These are phyloP conservation scores for Prorops nasuta DNA, from an alignment of 1,140 invertebrate species.

Conservation along the genomic window DNA sequence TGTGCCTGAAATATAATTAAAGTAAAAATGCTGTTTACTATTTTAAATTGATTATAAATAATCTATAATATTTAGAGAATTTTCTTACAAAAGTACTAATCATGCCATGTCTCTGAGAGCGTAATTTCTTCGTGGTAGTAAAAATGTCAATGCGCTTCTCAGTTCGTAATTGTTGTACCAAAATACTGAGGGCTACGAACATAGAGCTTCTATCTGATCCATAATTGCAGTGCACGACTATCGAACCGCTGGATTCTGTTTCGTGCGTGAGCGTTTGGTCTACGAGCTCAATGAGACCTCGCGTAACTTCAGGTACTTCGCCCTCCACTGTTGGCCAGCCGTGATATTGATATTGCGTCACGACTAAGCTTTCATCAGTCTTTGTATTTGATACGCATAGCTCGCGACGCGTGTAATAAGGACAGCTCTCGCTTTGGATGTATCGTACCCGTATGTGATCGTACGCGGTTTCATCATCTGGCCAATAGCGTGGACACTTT, in stretches of 20 bases:
- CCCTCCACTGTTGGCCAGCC: constrained; percentile 85
- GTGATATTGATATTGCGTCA: constrained; percentile 85
- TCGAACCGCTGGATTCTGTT: constrained; percentile 60
- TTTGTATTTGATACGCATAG: constrained; percentile 76
- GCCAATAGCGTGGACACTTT: constrained; percentile 90
- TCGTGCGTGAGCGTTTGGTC: constrained; percentile 65
- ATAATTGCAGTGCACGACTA: constrained; percentile 80
- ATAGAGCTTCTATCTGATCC: constrained; percentile 86
- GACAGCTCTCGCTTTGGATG: constrained; percentile 82
- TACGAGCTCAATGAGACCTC: constrained; percentile 78
- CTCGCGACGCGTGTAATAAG: constrained; percentile 81
- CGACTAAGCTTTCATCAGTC: constrained; percentile 67
- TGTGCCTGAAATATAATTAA: constrained; percentile 72
- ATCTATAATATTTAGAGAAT: constrained; percentile 2
- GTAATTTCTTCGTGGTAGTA: constrained; percentile 76
- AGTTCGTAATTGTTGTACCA: constrained; percentile 77
- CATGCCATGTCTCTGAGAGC: constrained; percentile 79
- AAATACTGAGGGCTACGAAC: constrained; percentile 82
- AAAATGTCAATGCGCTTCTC: constrained; percentile 86
- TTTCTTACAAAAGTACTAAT: constrained; percentile 77
- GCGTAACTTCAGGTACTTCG: constrained; percentile 81
- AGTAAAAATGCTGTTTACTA: neutral
- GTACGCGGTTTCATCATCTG: constrained; percentile 79
- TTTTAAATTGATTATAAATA: neutral
- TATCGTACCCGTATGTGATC: constrained; percentile 84